A percentile compares a stretch with the other conserved stretches of the same genome.
Evolutionary conservation across 2,113 vertebrate species (phyloP).

Genomic region (Podarcis muralis): DNA sequence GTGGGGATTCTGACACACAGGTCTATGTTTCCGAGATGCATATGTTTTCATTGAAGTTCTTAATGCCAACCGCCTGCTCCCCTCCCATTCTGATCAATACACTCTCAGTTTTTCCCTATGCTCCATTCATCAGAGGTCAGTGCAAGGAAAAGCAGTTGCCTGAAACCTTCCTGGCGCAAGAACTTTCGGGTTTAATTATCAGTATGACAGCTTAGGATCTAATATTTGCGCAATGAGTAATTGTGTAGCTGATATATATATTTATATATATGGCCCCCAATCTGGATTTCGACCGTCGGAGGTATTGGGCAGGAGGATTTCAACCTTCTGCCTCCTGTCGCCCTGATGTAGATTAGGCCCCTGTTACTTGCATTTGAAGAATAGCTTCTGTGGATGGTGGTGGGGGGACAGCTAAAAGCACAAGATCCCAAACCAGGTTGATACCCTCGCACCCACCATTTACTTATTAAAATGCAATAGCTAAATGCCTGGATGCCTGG

Average conservation of each 20-base stretch:
- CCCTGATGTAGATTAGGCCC: too few relatives aligned
- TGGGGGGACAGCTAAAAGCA: neutral
- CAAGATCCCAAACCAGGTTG: neutral
- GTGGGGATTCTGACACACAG: neutral
- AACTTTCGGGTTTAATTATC: neutral
- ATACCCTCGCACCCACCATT: too few relatives aligned
- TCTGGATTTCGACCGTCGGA: too few relatives aligned
- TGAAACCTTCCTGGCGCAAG: neutral
- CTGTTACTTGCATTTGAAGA: too few relatives aligned
- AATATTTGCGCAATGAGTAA: neutral
- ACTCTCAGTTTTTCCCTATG: neutral
- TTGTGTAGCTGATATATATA: too few relatives aligned
- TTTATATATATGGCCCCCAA: too few relatives aligned
- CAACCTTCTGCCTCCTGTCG: neutral
- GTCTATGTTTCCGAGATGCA: neutral
- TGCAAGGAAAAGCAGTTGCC: neutral
- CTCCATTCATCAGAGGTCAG: neutral
- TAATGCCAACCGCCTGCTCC: neutral
- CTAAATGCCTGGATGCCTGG: neutral
- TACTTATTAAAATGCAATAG: neutral
- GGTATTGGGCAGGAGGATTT: neutral
- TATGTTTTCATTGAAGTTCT: neutral
- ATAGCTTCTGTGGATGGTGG: too few relatives aligned
- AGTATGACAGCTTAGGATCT: neutral
- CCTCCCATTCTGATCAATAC: neutral